These are phyloP conservation scores for Ibidorhyncha struthersii DNA, from an alignment of 2,113 vertebrate species.

Conservation along the genomic window DNA sequence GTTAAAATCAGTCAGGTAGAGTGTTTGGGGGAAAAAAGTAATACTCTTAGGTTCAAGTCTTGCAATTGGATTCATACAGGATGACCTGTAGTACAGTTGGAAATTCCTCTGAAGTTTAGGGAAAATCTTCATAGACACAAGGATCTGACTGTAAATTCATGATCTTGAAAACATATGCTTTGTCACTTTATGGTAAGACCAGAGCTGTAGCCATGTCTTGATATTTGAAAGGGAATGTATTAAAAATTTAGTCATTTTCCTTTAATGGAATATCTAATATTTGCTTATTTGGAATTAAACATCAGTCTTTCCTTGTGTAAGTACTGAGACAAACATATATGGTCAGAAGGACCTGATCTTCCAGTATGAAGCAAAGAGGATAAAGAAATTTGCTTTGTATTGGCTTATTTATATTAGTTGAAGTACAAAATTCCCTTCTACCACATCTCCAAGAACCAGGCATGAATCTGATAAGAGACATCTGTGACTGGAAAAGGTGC, in stretches of 20 bases:
- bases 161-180: neutral
- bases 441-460: neutral
- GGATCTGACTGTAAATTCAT: neutral
- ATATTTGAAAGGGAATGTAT: neutral
- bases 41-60: neutral
- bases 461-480: neutral
- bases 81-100: neutral
- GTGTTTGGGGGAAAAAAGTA: neutral
- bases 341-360: neutral
- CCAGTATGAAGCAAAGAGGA: neutral
- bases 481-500: constrained; percentile 42
- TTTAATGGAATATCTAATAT: neutral
- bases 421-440: neutral
- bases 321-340: neutral
- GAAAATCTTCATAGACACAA: neutral
- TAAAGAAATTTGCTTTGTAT: neutral
- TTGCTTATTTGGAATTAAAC: neutral
- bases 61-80: neutral
- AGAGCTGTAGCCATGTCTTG: neutral
- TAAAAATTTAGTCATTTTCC: neutral
- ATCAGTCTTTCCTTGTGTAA: neutral
- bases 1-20: neutral
- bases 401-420: neutral
- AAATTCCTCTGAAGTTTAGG: neutral
- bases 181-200: neutral